Evolutionary conservation across 2,113 vertebrate species (phyloP), one percentile per base, ranked within the genome.

Genomic region (Mastomys natalensis): DNA sequence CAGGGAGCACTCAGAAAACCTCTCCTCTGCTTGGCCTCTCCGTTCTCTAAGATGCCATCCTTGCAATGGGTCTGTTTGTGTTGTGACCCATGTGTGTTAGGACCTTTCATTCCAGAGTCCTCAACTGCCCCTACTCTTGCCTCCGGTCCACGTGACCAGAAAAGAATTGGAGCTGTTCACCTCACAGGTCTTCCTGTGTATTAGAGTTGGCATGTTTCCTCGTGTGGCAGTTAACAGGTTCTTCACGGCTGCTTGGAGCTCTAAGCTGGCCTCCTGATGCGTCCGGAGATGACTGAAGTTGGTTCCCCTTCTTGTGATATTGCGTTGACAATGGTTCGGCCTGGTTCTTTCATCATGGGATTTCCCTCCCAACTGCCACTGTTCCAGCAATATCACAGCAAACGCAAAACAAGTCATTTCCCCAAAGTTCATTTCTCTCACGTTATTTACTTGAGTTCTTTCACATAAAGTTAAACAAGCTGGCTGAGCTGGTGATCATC

Each of bases 211-310:
- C 26, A 1, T 64, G 15, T 31, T 64, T 85, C n/a, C 8, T 45
- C 0, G 4, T 45, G 43, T 0, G 12, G 58, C 60, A 0, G 13
- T 6, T 1, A 21, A 1, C 16, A 0, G 85, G 48, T 10, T 31
- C 34, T 22, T 40, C 0, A 0, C 0, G 53, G 0, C 0, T 0
- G 31, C 3, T 21, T 5, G 7, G 60, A n/a, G 43, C 26, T 19
- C 78, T 12, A 21, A 17, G 19, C 12, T 7, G 89, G 78, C 45
- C 24, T 66, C 34, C 34, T 40, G 66, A 43, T 0, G 3, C 31
- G 16, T 85, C 40, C 43, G 29, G 45, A 68, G 64, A 68, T 4
- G 1, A 34, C 45, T 51, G 26, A 1, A 5, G 64, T 53, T 3
- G 3, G 31, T 4, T n/a, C 19, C 64, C 45, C 85, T 70, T 31